These are phyloP conservation scores for Odobenus rosmarus DNA, from an alignment of 2,113 vertebrate genomes.

Conservation along the genomic window DNA sequence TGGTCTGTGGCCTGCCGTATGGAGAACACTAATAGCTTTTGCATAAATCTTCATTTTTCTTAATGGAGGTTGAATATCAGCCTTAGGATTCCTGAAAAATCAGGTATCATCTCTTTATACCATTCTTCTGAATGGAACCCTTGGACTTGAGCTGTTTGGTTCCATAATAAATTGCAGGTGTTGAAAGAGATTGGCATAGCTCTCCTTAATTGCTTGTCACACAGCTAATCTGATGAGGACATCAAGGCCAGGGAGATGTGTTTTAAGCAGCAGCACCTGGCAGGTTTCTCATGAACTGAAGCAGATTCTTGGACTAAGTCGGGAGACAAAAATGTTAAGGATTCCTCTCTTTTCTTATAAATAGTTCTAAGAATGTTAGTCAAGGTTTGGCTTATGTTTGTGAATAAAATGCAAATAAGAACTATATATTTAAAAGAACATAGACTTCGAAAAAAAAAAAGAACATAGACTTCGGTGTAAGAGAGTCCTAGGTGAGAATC, in stretches of 20 bases:
- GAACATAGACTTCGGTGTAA: not conserved
- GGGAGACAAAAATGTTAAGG: not conserved
- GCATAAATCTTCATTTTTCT: constrained; percentile 59
- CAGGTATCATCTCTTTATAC: constrained; percentile 56
- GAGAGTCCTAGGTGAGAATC: not conserved
- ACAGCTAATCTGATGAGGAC: constrained; percentile 37
- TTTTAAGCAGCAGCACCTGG: constrained; percentile 18
- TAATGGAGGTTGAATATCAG: constrained; percentile 26
- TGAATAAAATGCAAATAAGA: not conserved
- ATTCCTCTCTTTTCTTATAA: not conserved
- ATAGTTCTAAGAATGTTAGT: not conserved
- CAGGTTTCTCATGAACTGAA: constrained; percentile 31
- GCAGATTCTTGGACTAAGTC: not conserved
- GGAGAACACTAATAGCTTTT: constrained; percentile 29
- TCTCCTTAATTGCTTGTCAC: constrained; percentile 59
- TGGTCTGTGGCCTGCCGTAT: not conserved
- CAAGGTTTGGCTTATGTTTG: not conserved
- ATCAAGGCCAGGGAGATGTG: constrained; percentile 36
- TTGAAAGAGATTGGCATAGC: not conserved
- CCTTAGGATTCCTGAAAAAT: constrained; percentile 48
- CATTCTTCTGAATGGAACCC: constrained; percentile 54
- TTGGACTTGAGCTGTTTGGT: constrained; percentile 52
- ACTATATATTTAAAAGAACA: not conserved
- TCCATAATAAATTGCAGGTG: constrained; percentile 74
- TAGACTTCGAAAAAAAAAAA: not conserved